Evolutionary conservation across 2,888 invertebrate species (phyloP).

Genomic region (Heteropelma amictum): DNA sequence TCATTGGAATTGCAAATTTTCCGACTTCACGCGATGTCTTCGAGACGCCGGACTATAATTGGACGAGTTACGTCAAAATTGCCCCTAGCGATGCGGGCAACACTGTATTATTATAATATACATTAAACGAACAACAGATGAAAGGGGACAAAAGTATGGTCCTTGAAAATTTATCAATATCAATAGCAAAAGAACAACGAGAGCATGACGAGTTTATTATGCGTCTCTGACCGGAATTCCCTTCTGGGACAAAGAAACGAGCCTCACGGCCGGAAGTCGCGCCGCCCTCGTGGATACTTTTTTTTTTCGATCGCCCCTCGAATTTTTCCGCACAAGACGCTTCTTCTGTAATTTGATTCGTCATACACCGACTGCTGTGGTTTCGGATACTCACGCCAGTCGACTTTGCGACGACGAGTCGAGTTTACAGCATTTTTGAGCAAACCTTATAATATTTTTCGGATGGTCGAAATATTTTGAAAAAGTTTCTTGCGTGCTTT

Average conservation of each 20-base stretch:
- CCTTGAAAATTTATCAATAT: conserved; percentile 26
- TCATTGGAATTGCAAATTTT: background rate
- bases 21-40: background rate
- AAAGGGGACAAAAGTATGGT: background rate
- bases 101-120: conserved; percentile 17
- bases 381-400: background rate
- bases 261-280: conserved; percentile 35
- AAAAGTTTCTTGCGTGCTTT: too few species aligned
- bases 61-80: background rate
- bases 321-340: background rate
- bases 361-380: too few species aligned
- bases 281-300: background rate
- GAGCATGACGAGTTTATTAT: conserved; percentile 38
- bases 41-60: too few species aligned
- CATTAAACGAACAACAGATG: background rate
- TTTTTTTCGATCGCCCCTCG: conserved; percentile 18
- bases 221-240: conserved; percentile 42
- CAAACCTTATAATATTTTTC: too few species aligned
- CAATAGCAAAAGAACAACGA: conserved; percentile 20
- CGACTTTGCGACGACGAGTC: too few species aligned
- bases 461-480: too few species aligned
- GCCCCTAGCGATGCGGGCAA: background rate
- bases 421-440: too few species aligned
- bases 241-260: conserved; percentile 38
- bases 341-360: background rate